phyloP scores from a whole-genome alignment of 1,140 invertebrate species.

The Vanessa atalanta region DNA sequence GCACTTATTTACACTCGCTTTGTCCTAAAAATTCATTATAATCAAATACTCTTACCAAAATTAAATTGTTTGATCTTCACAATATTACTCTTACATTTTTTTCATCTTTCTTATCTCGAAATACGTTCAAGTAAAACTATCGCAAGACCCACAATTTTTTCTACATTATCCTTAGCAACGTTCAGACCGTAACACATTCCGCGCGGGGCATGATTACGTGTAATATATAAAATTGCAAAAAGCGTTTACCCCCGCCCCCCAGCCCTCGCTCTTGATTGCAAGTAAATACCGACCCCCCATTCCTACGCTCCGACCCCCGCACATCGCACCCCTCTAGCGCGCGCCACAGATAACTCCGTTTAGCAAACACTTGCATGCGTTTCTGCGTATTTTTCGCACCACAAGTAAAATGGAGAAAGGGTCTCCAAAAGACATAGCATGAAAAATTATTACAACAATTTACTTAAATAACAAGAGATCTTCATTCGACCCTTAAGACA shows the following conservation, averaged over 20 bases:
- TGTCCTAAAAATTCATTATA: no score
- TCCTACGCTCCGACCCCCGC: constrained; percentile 10
- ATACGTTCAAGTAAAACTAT: background rate
- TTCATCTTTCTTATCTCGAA: background rate
- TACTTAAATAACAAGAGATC: no score
- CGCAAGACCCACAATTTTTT: background rate
- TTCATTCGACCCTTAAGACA: background rate
- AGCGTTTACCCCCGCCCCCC: constrained; percentile 40
- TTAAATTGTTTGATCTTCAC: no score
- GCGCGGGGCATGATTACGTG: constrained; percentile 22
- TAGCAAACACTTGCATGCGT: constrained; percentile 39
- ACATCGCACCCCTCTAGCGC: background rate
- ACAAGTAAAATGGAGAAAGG: constrained; percentile 7
- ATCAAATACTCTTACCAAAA: no score
- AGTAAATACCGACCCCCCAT: constrained; percentile 36
- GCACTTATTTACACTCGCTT: no score
- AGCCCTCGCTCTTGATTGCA: constrained; percentile 37
- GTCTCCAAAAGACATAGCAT: no score
- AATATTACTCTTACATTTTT: no score
- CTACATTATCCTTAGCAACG: background rate
- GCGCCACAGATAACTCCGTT: constrained; percentile 38
- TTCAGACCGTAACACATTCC: constrained; percentile 26
- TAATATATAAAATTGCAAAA: constrained; percentile 47
- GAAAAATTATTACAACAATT: no score
- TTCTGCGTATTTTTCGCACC: constrained; percentile 28